A percentile compares a stretch with the other conserved stretches of the same genome.
Conservation (phyloP, 2,888 invertebrate genomes). For the Platerodrilus igneus region DNA sequence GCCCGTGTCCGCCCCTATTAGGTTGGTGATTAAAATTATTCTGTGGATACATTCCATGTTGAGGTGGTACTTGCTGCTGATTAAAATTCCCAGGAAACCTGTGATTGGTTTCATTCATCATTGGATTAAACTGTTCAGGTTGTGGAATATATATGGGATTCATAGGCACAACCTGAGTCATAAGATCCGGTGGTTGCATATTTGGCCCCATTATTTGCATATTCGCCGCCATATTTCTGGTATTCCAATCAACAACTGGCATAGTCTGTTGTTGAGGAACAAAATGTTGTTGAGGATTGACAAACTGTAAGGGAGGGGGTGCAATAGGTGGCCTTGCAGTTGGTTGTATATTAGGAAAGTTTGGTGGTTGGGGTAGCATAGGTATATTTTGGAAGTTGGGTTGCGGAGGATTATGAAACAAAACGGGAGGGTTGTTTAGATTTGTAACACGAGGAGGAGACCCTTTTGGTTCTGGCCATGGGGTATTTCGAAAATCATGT, state of each 20-base stretch:
- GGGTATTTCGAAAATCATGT: constrained; percentile 70
- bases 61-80: constrained; percentile 43
- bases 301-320: constrained; percentile 42
- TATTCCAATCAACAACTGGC: constrained; percentile 44
- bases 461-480: constrained; percentile 83
- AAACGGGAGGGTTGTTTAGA: constrained; percentile 39
- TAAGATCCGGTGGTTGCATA: constrained; percentile 46
- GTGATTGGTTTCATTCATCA: constrained; percentile 40
- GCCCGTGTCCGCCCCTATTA: constrained; percentile 30
- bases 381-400: constrained; percentile 13
- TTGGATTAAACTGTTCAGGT: constrained; percentile 46
- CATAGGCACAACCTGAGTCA: constrained; percentile 40
- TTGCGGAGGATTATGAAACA: constrained; percentile 38
- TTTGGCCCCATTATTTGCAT: constrained; percentile 40
- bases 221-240: constrained; percentile 42
- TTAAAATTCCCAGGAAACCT: constrained; percentile 49
- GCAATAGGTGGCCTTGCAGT: constrained; percentile 49
- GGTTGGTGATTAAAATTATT: constrained; percentile 47
- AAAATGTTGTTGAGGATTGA: too few relatives aligned
- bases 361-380: constrained; percentile 19
- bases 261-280: constrained; percentile 39
- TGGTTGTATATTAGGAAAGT: constrained; percentile 43
- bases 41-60: constrained; percentile 44
- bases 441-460: constrained; percentile 49
- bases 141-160: constrained; percentile 47